Evolutionary conservation across 1,140 invertebrate species (phyloP).

Genomic region (Neodiprion pinetum): DNA sequence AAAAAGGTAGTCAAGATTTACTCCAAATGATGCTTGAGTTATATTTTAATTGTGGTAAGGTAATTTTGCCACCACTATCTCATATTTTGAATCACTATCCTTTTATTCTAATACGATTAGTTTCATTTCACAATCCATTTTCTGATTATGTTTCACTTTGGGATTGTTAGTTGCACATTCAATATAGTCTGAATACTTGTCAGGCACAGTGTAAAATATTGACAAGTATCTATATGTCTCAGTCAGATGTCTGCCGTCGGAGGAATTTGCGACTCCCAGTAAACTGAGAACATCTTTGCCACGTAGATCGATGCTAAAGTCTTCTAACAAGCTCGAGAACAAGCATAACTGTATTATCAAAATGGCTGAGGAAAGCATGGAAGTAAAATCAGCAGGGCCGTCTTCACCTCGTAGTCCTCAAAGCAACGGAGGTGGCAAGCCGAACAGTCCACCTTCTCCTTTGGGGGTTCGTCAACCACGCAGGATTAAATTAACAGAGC

Average conservation of each 20-base stretch:
- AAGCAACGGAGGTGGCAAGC: slow-evolving; percentile 27
- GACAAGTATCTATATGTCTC: background rate
- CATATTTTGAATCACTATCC: too few species aligned
- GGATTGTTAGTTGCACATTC: too few species aligned
- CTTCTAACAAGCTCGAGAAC: background rate
- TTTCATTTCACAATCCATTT: too few species aligned
- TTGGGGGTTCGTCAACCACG: slow-evolving; percentile 36
- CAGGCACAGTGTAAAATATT: too few species aligned
- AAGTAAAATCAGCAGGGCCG: slow-evolving; percentile 51
- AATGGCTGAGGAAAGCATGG: slow-evolving; percentile 56
- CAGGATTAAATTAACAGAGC: slow-evolving; percentile 58
- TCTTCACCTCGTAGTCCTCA: slow-evolving; percentile 54
- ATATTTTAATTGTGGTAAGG: too few species aligned
- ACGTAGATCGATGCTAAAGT: background rate
- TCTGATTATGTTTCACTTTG: too few species aligned
- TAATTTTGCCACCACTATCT: too few species aligned
- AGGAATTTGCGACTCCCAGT: background rate
- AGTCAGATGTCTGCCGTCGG: background rate
- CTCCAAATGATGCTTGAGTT: too few species aligned
- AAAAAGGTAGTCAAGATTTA: too few species aligned
- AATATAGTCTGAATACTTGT: too few species aligned
- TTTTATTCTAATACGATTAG: too few species aligned
- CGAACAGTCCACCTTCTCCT: slow-evolving; percentile 52
- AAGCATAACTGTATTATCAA: slow-evolving; percentile 1
- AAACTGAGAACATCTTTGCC: background rate